Conservation (phyloP, 1,140 invertebrate species). For the Drosophila bocki region DNA sequence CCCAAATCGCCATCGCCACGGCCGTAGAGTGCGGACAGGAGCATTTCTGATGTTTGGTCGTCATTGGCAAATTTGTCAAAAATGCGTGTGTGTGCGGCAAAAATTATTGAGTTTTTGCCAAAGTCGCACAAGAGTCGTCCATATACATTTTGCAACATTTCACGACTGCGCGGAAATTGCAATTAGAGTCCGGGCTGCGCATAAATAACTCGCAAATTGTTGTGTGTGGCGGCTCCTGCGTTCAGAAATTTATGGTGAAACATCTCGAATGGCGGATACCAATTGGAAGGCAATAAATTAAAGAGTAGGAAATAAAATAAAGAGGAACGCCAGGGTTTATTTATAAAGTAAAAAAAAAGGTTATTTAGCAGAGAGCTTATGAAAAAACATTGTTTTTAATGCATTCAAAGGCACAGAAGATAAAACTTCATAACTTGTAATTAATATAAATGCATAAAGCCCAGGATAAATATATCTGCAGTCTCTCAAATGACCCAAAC, state of each 20-base stretch:
- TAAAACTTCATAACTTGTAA: neutral
- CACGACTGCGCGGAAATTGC: constrained; percentile 77
- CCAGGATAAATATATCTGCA: neutral
- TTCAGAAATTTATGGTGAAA: neutral
- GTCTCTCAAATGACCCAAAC: no score
- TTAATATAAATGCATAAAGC: neutral
- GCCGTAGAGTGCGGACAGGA: constrained; percentile 5
- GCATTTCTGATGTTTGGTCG: constrained; percentile 22
- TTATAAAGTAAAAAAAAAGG: neutral
- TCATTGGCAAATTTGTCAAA: constrained; percentile 61
- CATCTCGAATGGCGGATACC: constrained; percentile 23
- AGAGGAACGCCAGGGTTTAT: neutral
- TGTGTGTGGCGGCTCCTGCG: constrained; percentile 12
- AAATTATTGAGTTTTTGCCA: constrained; percentile 69
- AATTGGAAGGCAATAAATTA: neutral
- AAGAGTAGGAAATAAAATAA: constrained; percentile 2
- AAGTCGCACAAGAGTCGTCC: constrained; percentile 25
- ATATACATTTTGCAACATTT: constrained; percentile 80
- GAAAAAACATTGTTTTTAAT: neutral
- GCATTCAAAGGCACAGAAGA: neutral
- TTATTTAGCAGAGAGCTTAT: neutral
- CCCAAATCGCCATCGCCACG: neutral
- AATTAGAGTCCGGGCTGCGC: constrained; percentile 65
- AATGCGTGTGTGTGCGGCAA: constrained; percentile 36
- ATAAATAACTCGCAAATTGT: constrained; percentile 75